phyloP scores from a whole-genome alignment of 2,113 vertebrate genomes.

The Pseudopodoces humilis region DNA sequence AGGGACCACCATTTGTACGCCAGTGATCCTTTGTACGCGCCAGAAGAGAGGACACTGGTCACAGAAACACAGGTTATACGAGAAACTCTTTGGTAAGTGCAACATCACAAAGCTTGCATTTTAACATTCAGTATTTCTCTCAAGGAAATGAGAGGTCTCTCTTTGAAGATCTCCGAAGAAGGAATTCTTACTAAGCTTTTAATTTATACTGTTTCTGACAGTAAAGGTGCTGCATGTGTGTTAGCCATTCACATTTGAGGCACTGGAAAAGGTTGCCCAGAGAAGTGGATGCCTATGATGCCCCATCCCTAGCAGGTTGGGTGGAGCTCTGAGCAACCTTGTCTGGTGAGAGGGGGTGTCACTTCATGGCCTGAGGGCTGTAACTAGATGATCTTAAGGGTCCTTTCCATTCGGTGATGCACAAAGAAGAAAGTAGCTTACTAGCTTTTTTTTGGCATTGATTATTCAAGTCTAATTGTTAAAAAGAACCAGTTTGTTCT shows the following conservation, averaged over 20 bases:
- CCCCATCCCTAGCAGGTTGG: not conserved
- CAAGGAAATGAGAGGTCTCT: not conserved
- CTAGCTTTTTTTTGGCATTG: not conserved
- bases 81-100: constrained; percentile 91
- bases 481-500: not conserved
- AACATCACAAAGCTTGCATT: not conserved
- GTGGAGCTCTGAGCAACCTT: not conserved
- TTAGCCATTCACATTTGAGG: not conserved
- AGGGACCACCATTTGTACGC: constrained; percentile 94
- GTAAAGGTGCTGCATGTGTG: not conserved
- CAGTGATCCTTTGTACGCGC: constrained; percentile 89
- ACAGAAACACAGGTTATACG: constrained; percentile 94
- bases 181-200: not conserved
- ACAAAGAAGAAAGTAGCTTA: not conserved
- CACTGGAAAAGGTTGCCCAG: not conserved
- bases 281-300: not conserved
- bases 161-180: not conserved
- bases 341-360: not conserved
- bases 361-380: not conserved
- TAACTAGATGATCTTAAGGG: not conserved
- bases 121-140: not conserved
- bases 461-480: not conserved
- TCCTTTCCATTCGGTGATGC: not conserved
- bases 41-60: constrained; percentile 89
- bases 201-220: not conserved